Evolutionary conservation across 2,797 vertebrate species (phyloP).

Genomic region (Vireo griseus): DNA sequence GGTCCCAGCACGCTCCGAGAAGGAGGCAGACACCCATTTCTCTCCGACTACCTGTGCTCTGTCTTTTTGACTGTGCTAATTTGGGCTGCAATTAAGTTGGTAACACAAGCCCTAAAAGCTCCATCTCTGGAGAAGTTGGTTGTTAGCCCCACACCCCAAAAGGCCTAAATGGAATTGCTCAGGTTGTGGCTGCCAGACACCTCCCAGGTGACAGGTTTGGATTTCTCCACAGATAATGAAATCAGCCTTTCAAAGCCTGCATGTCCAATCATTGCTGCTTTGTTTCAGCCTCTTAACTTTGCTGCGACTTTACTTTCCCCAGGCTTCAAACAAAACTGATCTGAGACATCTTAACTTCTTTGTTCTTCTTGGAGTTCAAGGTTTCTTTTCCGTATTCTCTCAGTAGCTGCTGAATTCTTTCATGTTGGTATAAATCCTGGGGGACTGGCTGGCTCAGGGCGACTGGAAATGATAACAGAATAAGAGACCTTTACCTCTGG

Average conservation of each 20-base stretch:
- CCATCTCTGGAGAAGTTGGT: not conserved
- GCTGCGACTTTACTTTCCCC: constrained; percentile 42
- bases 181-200: not conserved
- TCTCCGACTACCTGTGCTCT: not conserved
- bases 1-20: not conserved
- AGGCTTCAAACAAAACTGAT: constrained; percentile 53
- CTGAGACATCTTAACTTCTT: constrained; percentile 45
- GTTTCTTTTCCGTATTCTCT: constrained; percentile 40
- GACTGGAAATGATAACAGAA: not conserved
- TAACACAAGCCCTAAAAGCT: not conserved
- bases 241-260: constrained; percentile 7
- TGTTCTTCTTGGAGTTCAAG: constrained; percentile 61
- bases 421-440: constrained; percentile 40
- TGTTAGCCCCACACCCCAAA: not conserved
- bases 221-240: not conserved
- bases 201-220: not conserved
- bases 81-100: not conserved
- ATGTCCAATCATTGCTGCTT: constrained; percentile 33
- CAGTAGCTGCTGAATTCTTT: constrained; percentile 29
- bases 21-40: not conserved
- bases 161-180: not conserved
- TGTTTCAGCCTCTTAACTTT: constrained; percentile 62
- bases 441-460: not conserved
- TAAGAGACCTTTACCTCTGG: constrained; percentile 16
- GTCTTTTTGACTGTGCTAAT: not conserved